Evolutionary conservation across 1,140 invertebrate genomes (phyloP).

Genomic region (Steinernema feltiae): DNA sequence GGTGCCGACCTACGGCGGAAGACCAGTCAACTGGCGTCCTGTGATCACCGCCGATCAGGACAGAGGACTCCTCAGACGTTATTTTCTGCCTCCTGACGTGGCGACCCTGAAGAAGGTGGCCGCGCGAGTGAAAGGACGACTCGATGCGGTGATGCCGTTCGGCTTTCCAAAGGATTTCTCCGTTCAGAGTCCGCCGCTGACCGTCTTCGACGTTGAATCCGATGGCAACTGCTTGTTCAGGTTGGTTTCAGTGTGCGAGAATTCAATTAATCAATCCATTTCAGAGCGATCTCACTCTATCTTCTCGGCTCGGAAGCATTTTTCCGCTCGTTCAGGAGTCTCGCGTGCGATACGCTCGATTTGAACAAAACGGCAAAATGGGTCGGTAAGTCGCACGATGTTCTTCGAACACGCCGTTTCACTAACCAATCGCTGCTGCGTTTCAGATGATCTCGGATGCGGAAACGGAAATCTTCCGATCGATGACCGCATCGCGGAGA

Average conservation of each 20-base stretch:
- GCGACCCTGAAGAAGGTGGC: neutral
- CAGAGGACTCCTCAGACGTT: neutral
- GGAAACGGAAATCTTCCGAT: neutral
- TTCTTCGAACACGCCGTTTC: neutral
- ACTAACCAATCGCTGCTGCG: neutral
- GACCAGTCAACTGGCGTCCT: neutral
- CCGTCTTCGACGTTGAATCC: neutral
- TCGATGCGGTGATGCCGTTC: neutral
- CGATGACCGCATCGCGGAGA: neutral
- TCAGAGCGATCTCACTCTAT: neutral
- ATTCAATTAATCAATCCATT: neutral
- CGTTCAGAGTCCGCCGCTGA: neutral
- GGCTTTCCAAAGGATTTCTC: neutral
- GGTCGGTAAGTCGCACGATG: neutral
- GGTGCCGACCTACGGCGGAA: neutral
- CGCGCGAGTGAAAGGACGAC: neutral
- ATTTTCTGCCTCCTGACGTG: neutral
- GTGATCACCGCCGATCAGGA: neutral
- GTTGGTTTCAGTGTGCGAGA: too few relatives aligned
- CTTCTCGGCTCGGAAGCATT: neutral
- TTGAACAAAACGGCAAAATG: neutral
- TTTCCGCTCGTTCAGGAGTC: neutral
- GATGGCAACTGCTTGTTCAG: slow-evolving; percentile 1
- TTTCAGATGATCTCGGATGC: neutral
- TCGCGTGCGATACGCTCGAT: neutral